A percentile compares a stretch with the other conserved stretches of the same genome.
Evolutionary conservation across 2,113 vertebrate genomes (phyloP).

Genomic region (Urocynchramus pylzowi): DNA sequence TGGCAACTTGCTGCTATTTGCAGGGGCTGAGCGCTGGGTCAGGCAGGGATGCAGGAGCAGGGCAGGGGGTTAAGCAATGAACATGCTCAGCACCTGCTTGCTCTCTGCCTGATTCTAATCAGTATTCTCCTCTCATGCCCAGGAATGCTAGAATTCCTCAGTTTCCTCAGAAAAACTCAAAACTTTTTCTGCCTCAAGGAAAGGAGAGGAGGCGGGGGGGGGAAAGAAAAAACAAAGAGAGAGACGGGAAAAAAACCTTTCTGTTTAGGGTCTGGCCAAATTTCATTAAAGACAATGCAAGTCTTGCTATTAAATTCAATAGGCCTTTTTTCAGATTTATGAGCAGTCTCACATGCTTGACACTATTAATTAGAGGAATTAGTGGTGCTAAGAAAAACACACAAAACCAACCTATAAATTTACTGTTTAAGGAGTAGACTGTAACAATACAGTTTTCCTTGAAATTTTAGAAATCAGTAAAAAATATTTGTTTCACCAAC

Average conservation of each 20-base stretch:
- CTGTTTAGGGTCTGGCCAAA: neutral
- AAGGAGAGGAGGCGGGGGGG: fast-evolving
- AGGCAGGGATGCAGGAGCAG: slow-evolving; percentile 14
- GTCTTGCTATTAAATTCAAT: neutral
- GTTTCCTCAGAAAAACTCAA: neutral
- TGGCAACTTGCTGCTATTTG: slow-evolving; percentile 6
- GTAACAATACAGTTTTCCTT: neutral
- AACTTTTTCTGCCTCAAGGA: neutral
- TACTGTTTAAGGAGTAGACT: neutral
- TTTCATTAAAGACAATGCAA: neutral
- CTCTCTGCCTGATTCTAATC: slow-evolving; percentile 35
- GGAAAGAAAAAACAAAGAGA: neutral
- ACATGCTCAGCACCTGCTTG: slow-evolving; percentile 47
- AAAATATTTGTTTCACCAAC: neutral
- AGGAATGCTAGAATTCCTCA: slow-evolving; percentile 25
- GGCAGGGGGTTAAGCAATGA: slow-evolving; percentile 55
- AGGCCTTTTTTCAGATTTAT: neutral
- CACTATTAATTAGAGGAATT: neutral
- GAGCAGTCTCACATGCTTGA: neutral
- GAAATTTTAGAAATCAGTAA: neutral
- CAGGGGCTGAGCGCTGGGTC: neutral
- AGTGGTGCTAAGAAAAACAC: neutral
- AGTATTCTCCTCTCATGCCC: slow-evolving; percentile 6
- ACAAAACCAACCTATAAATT: neutral
- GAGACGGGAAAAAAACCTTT: neutral